Conservation (phyloP, 2,888 invertebrate species). For the Holacanthella duospinosa region DNA sequence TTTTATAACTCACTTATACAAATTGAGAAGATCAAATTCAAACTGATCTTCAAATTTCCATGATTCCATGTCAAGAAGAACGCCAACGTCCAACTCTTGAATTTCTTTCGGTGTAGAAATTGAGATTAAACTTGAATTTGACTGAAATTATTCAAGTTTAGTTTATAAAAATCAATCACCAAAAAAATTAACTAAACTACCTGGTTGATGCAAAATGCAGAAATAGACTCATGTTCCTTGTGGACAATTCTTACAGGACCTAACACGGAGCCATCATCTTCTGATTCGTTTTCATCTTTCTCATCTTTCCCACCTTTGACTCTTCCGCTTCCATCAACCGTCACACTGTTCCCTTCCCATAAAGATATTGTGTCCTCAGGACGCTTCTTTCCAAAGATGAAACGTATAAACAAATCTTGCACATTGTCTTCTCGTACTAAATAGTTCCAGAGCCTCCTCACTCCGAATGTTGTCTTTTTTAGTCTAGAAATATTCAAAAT, state of each 20-base stretch:
- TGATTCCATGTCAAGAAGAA: slow-evolving; percentile 75
- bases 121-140: slow-evolving; percentile 70
- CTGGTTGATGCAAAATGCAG: slow-evolving; percentile 92
- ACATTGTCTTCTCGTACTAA: slow-evolving; percentile 84
- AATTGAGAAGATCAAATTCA: slow-evolving; percentile 84
- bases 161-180: not conserved
- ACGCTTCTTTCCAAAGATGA: slow-evolving; percentile 77
- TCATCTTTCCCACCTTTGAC: slow-evolving; percentile 18
- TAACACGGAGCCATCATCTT: slow-evolving; percentile 38
- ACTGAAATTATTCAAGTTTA: slow-evolving; percentile 44
- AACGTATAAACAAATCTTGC: slow-evolving; percentile 88
- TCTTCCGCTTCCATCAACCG: slow-evolving; percentile 9
- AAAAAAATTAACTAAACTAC: slow-evolving; percentile 40
- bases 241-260: slow-evolving; percentile 86
- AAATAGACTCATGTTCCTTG: slow-evolving; percentile 96
- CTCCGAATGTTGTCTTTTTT: slow-evolving; percentile 45
- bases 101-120: slow-evolving; percentile 92
- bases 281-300: slow-evolving; percentile 20
- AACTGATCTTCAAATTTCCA: slow-evolving; percentile 92
- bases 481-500: slow-evolving; percentile 48
- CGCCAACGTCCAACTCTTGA: slow-evolving; percentile 93
- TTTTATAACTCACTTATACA: slow-evolving; percentile 50
- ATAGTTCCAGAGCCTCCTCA: slow-evolving; percentile 78
- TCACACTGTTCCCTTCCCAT: slow-evolving; percentile 39
- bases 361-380: slow-evolving; percentile 45